Evolutionary conservation across 2,113 vertebrate species (phyloP), one percentile per base, ranked within the genome.

Genomic region (Actinemys pallida): DNA sequence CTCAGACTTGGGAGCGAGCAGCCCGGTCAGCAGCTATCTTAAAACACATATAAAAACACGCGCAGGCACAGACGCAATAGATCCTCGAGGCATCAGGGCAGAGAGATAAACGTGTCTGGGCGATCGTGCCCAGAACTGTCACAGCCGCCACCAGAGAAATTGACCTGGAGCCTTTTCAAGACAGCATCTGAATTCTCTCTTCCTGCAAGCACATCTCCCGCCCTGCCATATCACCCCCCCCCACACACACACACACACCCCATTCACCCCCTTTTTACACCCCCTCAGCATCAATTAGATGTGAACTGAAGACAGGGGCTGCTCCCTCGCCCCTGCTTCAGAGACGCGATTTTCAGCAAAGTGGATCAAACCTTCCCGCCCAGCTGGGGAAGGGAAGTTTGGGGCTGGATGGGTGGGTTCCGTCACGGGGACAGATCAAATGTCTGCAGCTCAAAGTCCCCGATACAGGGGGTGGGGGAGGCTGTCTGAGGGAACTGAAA

Each of bases 211-310:
- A 16, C 87, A 24, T n/a, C 62, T 35, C 62, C 62, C 3, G 25
- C 56, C 29, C 35, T n/a, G 39, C 1, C 31, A 35, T 19, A 19
- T 27, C 25, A 4, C 14, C 8, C 25, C 3, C 12, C 39, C 45
- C 2, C 45, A 7, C 45, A 2, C 50, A 3, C 3, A 3, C 13
- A 3, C 24, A 8, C 22, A 4, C 3, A 3, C 8, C 2, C 24
- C 57, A 29, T 1, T 5, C 19, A n/a, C 5, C 14, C 45, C n/a
- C 35, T 19, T 8, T 69, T 19, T 69, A 35, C 62, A 35, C 62
- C 3, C 62, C 35, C 35, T 6, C 35, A 19, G 35, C 65, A 8
- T 69, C n/a, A 22, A 10, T 39, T 35, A 35, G 35, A 19, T n/a
- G 3, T 16, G 62, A 69, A 8, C 7, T n/a, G 65, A 19, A 39